These are phyloP conservation scores for Drosophila baimaii DNA, from an alignment of 1,140 invertebrate genomes.

Conservation along the genomic window DNA sequence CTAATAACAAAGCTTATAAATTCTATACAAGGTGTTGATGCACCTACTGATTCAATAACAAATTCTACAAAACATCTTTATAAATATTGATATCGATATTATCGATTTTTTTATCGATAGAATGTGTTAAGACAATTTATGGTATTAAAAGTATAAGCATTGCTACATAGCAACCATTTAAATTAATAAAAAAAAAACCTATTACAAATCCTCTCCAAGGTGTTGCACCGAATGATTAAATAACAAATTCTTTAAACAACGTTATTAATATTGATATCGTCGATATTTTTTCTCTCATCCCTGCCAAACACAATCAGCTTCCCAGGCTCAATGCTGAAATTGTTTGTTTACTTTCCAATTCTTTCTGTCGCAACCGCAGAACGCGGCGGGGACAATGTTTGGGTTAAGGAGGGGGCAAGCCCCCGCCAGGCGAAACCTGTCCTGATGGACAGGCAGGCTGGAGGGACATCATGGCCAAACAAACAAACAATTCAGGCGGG, in stretches of 20 bases:
- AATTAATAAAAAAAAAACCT: too few relatives aligned
- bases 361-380: constrained; percentile 43
- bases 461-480: constrained; percentile 27
- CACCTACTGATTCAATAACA: too few relatives aligned
- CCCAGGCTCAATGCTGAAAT: neutral
- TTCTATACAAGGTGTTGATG: too few relatives aligned
- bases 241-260: neutral
- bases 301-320: neutral
- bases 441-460: constrained; percentile 12
- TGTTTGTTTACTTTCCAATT: constrained; percentile 45
- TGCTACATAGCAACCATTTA: too few relatives aligned
- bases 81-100: too few relatives aligned
- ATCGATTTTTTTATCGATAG: too few relatives aligned
- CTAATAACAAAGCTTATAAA: too few relatives aligned
- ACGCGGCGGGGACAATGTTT: constrained; percentile 42
- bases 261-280: neutral
- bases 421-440: constrained; percentile 29
- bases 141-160: too few relatives aligned
- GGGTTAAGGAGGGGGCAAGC: constrained; percentile 23
- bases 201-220: too few relatives aligned
- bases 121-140: too few relatives aligned
- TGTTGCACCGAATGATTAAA: too few relatives aligned
- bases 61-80: too few relatives aligned
- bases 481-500: constrained; percentile 48
- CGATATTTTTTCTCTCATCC: neutral